These are phyloP conservation scores for Malacosoma neustria DNA, from an alignment of 2,888 invertebrate genomes.

Conservation along the genomic window DNA sequence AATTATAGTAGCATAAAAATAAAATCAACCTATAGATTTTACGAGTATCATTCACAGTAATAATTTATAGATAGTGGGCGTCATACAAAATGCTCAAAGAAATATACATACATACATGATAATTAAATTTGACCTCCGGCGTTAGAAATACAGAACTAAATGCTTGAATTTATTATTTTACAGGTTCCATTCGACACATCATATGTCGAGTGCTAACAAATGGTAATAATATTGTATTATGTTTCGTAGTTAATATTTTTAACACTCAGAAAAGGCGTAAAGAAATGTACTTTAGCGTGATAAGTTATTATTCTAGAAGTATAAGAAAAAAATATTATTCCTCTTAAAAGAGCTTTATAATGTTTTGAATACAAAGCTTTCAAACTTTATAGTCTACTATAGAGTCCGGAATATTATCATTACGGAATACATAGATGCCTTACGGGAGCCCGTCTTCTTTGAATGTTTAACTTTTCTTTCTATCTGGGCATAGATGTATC, in stretches of 20 bases:
- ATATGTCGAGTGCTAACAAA: conserved; percentile 46
- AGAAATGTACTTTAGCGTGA: no score
- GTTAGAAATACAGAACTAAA: conserved; percentile 43
- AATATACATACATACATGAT: conserved; percentile 57
- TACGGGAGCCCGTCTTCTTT: no score
- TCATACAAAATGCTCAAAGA: conserved; percentile 25
- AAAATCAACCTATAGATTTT: background rate
- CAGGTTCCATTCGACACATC: conserved; percentile 53
- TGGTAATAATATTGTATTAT: conserved; percentile 16
- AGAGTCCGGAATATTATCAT: no score
- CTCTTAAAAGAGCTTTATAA: no score
- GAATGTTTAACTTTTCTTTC: no score
- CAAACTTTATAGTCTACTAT: no score
- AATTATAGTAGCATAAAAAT: conserved; percentile 5
- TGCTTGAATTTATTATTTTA: conserved; percentile 48
- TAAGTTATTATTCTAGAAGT: no score
- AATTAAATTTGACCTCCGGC: conserved; percentile 70
- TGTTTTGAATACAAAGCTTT: no score
- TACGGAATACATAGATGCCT: no score
- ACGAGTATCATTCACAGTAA: no score
- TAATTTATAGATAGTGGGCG: conserved; percentile 63
- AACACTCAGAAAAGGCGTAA: conserved; percentile 21
- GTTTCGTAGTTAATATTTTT: conserved; percentile 44
- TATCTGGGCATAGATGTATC: no score
- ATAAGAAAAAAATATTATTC: no score